phyloP scores from a whole-genome alignment of 2,888 invertebrate genomes.

The Callinectes sapidus region DNA sequence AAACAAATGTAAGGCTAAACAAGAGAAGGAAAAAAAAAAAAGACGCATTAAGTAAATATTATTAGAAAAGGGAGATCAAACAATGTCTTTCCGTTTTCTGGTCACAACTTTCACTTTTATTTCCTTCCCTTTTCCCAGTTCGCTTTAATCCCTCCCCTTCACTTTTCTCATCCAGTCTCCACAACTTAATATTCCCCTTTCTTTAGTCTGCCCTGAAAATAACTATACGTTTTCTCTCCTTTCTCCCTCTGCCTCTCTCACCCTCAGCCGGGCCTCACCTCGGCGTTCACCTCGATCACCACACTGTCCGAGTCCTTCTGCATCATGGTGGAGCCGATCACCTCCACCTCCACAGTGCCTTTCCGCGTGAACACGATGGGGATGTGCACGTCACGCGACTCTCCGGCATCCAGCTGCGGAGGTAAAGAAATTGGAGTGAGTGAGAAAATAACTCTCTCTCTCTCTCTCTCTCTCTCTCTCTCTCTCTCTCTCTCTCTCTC shows the following conservation, averaged over 20 bases:
- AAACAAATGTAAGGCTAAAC: no score
- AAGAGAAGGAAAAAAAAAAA: background rate
- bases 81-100: no score
- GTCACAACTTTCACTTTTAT: no score
- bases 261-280: constrained; percentile 61
- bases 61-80: no score
- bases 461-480: background rate
- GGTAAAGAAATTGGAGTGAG: background rate
- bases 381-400: constrained; percentile 69
- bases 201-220: background rate
- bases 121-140: no score
- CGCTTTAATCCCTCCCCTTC: background rate
- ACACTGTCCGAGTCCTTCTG: constrained; percentile 63
- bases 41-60: background rate
- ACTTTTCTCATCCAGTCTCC: no score
- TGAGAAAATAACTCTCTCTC: no score
- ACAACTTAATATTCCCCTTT: background rate
- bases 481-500: constrained; percentile 13
- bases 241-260: constrained; percentile 22
- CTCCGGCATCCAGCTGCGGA: constrained; percentile 65
- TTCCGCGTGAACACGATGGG: constrained; percentile 70
- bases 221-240: background rate
- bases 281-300: constrained; percentile 65
- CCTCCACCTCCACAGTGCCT: constrained; percentile 64
- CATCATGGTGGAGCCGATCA: constrained; percentile 68